A percentile compares a stretch with the other conserved stretches of the same genome.
Evolutionary conservation across 1,140 invertebrate species (phyloP).

Genomic region (Antheraea mylitta): DNA sequence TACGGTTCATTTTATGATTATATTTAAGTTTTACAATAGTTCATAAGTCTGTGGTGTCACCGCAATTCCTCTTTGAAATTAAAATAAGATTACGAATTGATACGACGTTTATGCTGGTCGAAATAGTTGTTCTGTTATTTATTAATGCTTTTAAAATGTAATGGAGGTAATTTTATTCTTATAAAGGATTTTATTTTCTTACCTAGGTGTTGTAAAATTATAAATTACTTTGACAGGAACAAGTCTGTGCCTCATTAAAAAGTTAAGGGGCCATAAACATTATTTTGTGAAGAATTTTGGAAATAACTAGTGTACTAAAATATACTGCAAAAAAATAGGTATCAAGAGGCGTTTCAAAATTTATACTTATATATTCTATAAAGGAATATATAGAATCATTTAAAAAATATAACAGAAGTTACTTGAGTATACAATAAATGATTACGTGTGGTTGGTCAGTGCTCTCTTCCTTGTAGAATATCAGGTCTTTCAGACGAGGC

Average conservation of each 20-base stretch:
- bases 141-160: constrained; percentile 1
- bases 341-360: too few relatives aligned
- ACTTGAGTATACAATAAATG: too few relatives aligned
- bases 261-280: background rate
- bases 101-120: constrained; percentile 34
- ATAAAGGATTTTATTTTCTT: background rate
- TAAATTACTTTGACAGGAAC: background rate
- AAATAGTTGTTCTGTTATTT: constrained; percentile 10
- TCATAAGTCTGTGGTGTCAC: constrained; percentile 49
- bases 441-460: too few relatives aligned
- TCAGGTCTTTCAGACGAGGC: too few relatives aligned
- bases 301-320: background rate
- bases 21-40: constrained; percentile 27
- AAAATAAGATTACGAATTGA: constrained; percentile 37
- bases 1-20: constrained; percentile 39
- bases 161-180: background rate
- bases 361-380: too few relatives aligned
- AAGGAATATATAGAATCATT: too few relatives aligned
- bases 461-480: too few relatives aligned
- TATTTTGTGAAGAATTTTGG: background rate
- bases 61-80: constrained; percentile 51
- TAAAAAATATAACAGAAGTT: too few relatives aligned
- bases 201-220: background rate
- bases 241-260: background rate
- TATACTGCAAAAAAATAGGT: too few relatives aligned